These are phyloP conservation scores for Corvus cornix DNA, from an alignment of 2,113 vertebrate species.

Conservation along the genomic window DNA sequence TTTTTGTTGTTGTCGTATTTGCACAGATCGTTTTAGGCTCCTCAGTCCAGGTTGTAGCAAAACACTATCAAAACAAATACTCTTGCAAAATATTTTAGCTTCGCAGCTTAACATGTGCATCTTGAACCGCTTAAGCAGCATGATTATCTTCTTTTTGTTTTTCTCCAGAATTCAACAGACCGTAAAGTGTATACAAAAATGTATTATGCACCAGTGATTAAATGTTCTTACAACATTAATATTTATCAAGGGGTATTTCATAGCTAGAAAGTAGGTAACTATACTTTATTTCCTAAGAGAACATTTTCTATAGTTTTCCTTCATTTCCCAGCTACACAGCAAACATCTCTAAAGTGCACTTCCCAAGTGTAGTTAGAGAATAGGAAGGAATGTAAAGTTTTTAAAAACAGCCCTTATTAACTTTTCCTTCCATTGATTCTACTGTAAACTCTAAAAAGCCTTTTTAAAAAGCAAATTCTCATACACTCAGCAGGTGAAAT, in stretches of 20 bases:
- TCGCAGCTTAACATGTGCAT: constrained; percentile 75
- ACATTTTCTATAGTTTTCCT: constrained; percentile 76
- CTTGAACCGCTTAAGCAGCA: constrained; percentile 74
- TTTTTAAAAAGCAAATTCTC: constrained; percentile 78
- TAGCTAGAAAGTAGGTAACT: constrained; percentile 75
- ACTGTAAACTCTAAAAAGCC: constrained; percentile 83
- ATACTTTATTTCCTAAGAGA: constrained; percentile 79
- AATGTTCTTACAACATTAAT: constrained; percentile 70
- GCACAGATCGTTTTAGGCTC: constrained; percentile 70
- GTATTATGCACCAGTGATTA: constrained; percentile 74
- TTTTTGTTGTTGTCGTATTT: constrained; percentile 70
- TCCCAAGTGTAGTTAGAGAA: constrained; percentile 80
- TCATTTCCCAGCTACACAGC: constrained; percentile 76
- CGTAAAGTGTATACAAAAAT: constrained; percentile 74
- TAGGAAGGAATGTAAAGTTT: constrained; percentile 82
- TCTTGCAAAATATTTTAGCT: constrained; percentile 77
- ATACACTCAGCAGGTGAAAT: constrained; percentile 78
- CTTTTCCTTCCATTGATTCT: constrained; percentile 81
- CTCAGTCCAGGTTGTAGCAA: constrained; percentile 65
- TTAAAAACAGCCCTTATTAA: constrained; percentile 87
- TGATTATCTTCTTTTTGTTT: constrained; percentile 69
- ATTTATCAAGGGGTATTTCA: constrained; percentile 72
- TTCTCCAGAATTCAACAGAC: constrained; percentile 76
- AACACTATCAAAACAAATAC: constrained; percentile 75
- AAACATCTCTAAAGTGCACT: constrained; percentile 78